These are phyloP conservation scores for Uropetala carovei DNA, from an alignment of 2,888 invertebrate species.

Conservation along the genomic window DNA sequence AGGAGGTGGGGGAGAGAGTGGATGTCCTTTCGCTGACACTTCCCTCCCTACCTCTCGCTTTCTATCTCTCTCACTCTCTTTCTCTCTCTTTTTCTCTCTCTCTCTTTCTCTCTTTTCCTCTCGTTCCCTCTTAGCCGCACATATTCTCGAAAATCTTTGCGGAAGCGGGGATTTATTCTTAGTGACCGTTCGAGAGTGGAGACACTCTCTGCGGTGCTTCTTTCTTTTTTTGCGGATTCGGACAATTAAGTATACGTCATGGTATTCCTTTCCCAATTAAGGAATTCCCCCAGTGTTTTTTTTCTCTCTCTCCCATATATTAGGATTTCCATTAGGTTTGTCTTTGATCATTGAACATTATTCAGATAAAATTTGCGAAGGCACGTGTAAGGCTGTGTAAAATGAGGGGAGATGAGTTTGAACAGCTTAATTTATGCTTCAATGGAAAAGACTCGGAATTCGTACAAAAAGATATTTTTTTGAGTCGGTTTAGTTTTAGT, in stretches of 20 bases:
- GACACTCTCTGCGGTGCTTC: background rate
- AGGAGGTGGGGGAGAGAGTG: background rate
- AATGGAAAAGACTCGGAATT: background rate
- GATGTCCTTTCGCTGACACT: background rate
- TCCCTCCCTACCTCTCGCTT: background rate
- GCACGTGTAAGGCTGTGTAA: background rate
- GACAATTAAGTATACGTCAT: background rate
- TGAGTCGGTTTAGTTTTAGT: too few species aligned
- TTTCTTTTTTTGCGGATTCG: constrained; percentile 23
- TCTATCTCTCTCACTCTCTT: background rate
- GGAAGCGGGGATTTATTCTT: constrained; percentile 37
- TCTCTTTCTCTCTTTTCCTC: background rate
- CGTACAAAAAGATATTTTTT: too few species aligned
- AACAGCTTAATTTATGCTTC: background rate
- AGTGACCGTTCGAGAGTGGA: background rate
- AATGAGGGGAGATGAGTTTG: background rate
- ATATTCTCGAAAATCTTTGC: constrained; percentile 11
- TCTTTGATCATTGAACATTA: background rate
- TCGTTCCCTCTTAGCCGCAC: too few species aligned
- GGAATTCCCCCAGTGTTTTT: background rate
- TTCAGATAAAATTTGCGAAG: background rate
- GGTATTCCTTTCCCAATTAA: background rate
- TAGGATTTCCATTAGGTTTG: background rate
- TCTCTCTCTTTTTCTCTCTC: too few species aligned
- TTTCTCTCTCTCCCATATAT: background rate